Conservation (phyloP, 1,140 invertebrate species). For the Bombus consobrinus region DNA sequence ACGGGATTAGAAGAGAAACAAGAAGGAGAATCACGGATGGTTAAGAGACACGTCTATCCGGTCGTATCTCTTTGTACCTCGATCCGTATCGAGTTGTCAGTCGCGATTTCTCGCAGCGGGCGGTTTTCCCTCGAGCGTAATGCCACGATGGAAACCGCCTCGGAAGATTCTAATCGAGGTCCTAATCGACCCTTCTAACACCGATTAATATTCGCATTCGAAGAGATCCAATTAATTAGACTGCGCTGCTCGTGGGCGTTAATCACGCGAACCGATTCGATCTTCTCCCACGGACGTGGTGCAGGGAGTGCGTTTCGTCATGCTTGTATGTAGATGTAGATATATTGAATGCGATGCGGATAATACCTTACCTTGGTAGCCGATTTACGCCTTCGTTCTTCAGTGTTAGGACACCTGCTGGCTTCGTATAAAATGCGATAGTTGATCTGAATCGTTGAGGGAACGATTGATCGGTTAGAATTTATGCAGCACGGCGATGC, state of each 20-base stretch:
- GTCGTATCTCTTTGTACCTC: constrained; percentile 23
- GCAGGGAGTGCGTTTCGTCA: not conserved
- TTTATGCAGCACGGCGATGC: not conserved
- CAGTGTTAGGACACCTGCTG: not conserved
- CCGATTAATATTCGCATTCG: constrained; percentile 65
- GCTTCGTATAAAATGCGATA: not conserved
- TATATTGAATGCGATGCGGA: not conserved
- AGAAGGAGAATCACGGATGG: constrained; percentile 24
- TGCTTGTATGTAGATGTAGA: not conserved
- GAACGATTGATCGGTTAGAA: not conserved
- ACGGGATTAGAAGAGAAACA: constrained; percentile 13
- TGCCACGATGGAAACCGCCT: constrained; percentile 25
- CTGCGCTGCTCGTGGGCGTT: constrained; percentile 41
- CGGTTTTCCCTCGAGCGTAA: constrained; percentile 44
- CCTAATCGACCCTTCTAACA: not conserved
- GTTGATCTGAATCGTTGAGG: not conserved
- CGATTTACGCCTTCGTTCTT: not conserved
- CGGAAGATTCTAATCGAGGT: constrained; percentile 52
- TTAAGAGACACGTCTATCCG: constrained; percentile 28
- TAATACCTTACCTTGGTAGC: not conserved
- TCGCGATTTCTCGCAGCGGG: constrained; percentile 49
- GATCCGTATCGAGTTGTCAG: constrained; percentile 51
- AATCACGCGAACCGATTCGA: constrained; percentile 46
- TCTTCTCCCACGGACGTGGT: no score
- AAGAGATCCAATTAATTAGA: constrained; percentile 62